Evolutionary conservation across 30 jellyfish, hydroid and myxozoan species (phyloP).

Genomic region (Hydractinia symbiolongicarpus): DNA sequence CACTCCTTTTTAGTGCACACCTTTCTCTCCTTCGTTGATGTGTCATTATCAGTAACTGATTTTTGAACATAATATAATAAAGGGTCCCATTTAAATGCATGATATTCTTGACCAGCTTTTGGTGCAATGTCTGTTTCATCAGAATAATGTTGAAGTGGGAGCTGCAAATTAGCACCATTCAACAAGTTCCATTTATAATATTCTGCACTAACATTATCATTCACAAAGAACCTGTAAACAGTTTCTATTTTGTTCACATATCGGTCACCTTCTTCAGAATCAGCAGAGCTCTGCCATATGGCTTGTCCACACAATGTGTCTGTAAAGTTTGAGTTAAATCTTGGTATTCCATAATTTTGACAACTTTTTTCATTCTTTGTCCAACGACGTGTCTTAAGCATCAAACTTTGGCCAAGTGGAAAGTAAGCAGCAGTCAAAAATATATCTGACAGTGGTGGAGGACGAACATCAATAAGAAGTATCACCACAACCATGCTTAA

Average conservation of each 20-base stretch:
- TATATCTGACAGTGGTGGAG: constrained; percentile 96
- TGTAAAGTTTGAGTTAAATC: constrained; percentile 55
- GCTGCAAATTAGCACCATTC: constrained; percentile 65
- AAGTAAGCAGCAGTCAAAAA: constrained; percentile 89
- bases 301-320: constrained; percentile 99
- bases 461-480: constrained; percentile 93
- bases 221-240: constrained; percentile 78
- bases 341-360: constrained; percentile 88
- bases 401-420: constrained; percentile 97
- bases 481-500: constrained; percentile 95
- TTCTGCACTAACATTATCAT: constrained; percentile 59
- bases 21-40: constrained; percentile 20
- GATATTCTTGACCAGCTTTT: constrained; percentile 76
- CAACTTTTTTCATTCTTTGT: constrained; percentile 85
- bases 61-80: constrained; percentile 15
- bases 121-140: constrained; percentile 88
- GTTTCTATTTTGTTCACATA: constrained; percentile 92
- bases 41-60: constrained; percentile 28
- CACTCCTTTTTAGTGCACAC: constrained; percentile 71
- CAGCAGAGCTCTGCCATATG: constrained; percentile 98
- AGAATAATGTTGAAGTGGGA: constrained; percentile 63
- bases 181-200: constrained; percentile 72
- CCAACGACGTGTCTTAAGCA: constrained; percentile 94
- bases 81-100: constrained; percentile 97
- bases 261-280: constrained; percentile 95